These are phyloP conservation scores for Calycopis cecrops DNA, from an alignment of 1,140 invertebrate species.

Conservation along the genomic window DNA sequence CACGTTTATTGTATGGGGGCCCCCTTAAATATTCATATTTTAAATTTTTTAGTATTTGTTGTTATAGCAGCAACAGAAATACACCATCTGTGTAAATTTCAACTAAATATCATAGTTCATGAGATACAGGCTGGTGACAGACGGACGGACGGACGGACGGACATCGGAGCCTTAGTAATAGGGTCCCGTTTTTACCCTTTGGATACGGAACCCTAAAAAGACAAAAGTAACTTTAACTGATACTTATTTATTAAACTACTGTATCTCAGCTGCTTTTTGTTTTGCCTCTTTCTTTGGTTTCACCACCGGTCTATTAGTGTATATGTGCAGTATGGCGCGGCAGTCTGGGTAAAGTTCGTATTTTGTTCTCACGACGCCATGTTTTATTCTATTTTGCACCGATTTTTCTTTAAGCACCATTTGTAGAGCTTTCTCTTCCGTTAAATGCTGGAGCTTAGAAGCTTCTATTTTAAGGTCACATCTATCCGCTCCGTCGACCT, in stretches of 20 bases:
- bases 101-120: no score
- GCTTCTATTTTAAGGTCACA: constrained; percentile 59
- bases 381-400: constrained; percentile 38
- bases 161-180: no score
- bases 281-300: not conserved
- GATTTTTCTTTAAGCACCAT: constrained; percentile 41
- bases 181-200: no score
- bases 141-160: no score
- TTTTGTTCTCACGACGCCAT: constrained; percentile 44
- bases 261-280: not conserved
- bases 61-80: no score
- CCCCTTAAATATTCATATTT: no score
- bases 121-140: no score
- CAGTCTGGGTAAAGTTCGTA: constrained; percentile 55
- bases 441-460: constrained; percentile 37
- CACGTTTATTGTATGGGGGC: no score
- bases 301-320: constrained; percentile 30
- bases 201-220: no score
- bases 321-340: constrained; percentile 56
- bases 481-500: constrained; percentile 62
- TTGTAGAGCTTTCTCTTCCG: constrained; percentile 43
- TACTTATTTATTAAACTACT: not conserved
- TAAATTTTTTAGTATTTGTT: no score
- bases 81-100: no score
- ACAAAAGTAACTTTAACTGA: no score